Evolutionary conservation across 2,113 vertebrate genomes (phyloP).

Genomic region (Electrona antarctica): DNA sequence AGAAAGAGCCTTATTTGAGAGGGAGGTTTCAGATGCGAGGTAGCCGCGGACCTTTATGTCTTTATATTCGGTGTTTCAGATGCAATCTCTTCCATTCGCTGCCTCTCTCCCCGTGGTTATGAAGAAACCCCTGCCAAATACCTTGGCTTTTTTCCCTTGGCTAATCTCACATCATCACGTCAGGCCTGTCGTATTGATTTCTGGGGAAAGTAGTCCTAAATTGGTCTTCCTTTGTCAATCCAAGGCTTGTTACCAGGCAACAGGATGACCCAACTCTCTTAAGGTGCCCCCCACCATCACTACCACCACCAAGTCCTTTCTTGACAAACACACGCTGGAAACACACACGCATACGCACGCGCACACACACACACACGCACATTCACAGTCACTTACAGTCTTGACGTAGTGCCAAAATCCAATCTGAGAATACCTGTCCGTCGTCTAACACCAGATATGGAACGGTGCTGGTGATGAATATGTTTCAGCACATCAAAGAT

Average conservation of each 20-base stretch:
- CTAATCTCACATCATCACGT: conserved; percentile 85
- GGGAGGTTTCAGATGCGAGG: conserved; percentile 53
- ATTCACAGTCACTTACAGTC: conserved; percentile 53
- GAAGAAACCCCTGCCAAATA: conserved; percentile 72
- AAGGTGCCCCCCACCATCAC: conserved; percentile 47
- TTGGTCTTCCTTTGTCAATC: conserved; percentile 86
- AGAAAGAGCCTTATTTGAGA: conserved; percentile 66
- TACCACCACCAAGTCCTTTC: background rate
- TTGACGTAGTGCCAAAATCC: conserved; percentile 71
- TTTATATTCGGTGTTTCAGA: conserved; percentile 71
- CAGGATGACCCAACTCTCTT: conserved; percentile 77
- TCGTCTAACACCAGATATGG: conserved; percentile 49
- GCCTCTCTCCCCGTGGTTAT: conserved; percentile 55
- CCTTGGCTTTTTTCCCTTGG: conserved; percentile 77
- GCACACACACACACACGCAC: conserved; percentile 37
- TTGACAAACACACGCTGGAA: conserved; percentile 10
- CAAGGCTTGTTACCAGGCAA: conserved; percentile 84
- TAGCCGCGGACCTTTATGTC: conserved; percentile 52
- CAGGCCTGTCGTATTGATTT: conserved; percentile 88
- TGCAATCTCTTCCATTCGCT: conserved; percentile 62
- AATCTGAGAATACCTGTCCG: conserved; percentile 67
- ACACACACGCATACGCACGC: conserved; percentile 13
- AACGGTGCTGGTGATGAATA: conserved; percentile 42
- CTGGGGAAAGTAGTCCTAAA: conserved; percentile 79
- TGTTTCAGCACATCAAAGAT: conserved; percentile 45